Evolutionary conservation across 2,888 invertebrate genomes (phyloP), one percentile per base, ranked within the genome.

Genomic region (Chaetogeoica ovagalla): DNA sequence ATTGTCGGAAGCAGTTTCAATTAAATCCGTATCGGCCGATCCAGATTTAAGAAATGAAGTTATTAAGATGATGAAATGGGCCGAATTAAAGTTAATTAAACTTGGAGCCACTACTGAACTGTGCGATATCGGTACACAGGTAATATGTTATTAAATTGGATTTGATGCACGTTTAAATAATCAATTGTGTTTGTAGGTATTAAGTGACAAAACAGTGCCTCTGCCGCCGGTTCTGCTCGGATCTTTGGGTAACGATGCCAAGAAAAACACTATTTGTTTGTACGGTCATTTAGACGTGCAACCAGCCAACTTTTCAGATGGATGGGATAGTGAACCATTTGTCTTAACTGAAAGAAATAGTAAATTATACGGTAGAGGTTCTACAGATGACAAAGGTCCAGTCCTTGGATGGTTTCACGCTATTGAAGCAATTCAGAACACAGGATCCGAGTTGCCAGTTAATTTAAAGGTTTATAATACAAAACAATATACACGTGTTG

Each of bases 281-380:
- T 99, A 99, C 87, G 98, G 98, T 0, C 99, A 99, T 88, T 90
- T 99, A 85, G 99, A 99, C 89, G 99, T 99, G 0, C 98, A 98
- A 86, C 98, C 98, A 15, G 99, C 98, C 0, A 86, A 91, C 52
- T 91, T 91, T 85, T 93, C 93, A 82, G 98, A 98, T 88, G 98
- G 98, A 0, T 98, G 98, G 98, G 89, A 94, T 83, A 93, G 96
- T 0, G 96, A 98, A 82, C 98, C 99, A 0, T 99, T 98, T 88
- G 91, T 90, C 39, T 88, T 99, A 81, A 92, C 92, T 37, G 96
- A 97, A 86, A 91, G 91, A 82, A 90, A 97, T 88, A 95, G 91
- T 1, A 97, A 96, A 86, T 88, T 98, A 62, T 98, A 89, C 88
- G 98, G 97, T 0, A 90, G 98, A 83, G 98, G 97, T 23, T 90